phyloP scores from a whole-genome alignment of 2,888 invertebrate species.

The Chymomyza procnemis region DNA sequence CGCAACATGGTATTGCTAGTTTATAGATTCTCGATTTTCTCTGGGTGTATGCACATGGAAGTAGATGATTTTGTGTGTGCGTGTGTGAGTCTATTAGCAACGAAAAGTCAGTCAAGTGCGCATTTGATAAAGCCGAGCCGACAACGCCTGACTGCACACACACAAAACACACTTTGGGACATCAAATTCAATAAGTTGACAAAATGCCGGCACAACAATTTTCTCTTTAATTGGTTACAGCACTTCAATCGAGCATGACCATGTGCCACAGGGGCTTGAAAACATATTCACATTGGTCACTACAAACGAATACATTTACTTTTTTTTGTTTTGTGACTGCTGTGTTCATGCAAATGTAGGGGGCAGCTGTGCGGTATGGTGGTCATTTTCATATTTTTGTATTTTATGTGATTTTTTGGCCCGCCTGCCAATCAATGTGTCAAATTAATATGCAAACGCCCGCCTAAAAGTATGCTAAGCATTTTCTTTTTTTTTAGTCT shows the following conservation, averaged over 20 bases:
- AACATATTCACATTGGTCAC: neutral
- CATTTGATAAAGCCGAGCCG: slow-evolving; percentile 13
- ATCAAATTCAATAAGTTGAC: neutral
- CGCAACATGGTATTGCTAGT: neutral
- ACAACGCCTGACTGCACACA: neutral
- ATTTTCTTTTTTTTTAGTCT: slow-evolving; percentile 27
- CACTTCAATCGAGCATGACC: neutral
- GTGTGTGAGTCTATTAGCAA: neutral
- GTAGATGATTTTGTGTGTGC: neutral
- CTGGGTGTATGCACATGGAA: neutral
- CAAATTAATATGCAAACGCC: neutral
- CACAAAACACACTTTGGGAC: neutral
- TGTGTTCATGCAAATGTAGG: neutral
- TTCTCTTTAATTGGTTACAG: slow-evolving; percentile 6
- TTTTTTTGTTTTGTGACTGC: too few species aligned
- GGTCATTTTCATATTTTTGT: neutral
- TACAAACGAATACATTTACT: neutral
- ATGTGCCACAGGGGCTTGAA: neutral
- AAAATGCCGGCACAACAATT: slow-evolving; percentile 1
- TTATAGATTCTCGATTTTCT: neutral
- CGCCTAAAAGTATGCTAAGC: slow-evolving; percentile 23
- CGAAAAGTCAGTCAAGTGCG: slow-evolving; percentile 18
- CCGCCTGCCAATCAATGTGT: slow-evolving; percentile 4
- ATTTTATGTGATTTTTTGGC: neutral
- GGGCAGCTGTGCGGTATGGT: neutral